Conservation (phyloP, 1,140 invertebrate species). For the Saccostrea cuccullata region DNA sequence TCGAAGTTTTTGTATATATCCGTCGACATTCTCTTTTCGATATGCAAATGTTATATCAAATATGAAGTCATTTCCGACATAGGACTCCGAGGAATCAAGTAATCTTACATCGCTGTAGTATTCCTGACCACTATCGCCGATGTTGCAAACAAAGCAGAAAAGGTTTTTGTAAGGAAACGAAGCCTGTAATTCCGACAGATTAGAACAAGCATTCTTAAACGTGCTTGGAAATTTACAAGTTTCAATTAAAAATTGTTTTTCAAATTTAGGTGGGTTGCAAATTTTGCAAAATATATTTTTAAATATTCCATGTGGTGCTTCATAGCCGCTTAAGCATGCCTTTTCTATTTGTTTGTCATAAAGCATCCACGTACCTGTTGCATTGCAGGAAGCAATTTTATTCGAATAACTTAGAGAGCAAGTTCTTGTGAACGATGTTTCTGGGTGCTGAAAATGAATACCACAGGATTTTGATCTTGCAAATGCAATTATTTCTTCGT, state of each 20-base stretch:
- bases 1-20: not conserved
- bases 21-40: not conserved
- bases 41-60: not conserved
- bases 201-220: not conserved
- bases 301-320: not conserved
- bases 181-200: not conserved
- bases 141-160: slow-evolving; percentile 11
- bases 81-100: not conserved
- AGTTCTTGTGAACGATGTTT: not conserved
- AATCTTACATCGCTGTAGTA: not conserved
- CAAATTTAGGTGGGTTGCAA: not conserved
- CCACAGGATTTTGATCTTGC: not conserved
- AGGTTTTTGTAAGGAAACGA: slow-evolving; percentile 5
- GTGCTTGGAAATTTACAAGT: not conserved
- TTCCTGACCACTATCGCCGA: not conserved
- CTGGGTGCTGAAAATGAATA: not conserved
- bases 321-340: not conserved
- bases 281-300: not conserved
- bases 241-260: not conserved
- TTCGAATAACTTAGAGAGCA: not conserved
- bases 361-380: not conserved
- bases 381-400: not conserved
- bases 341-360: not conserved
- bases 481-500: not conserved
- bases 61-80: not conserved